Conservation (phyloP, 2,797 vertebrate species). For the Sylvilagus floridanus region DNA sequence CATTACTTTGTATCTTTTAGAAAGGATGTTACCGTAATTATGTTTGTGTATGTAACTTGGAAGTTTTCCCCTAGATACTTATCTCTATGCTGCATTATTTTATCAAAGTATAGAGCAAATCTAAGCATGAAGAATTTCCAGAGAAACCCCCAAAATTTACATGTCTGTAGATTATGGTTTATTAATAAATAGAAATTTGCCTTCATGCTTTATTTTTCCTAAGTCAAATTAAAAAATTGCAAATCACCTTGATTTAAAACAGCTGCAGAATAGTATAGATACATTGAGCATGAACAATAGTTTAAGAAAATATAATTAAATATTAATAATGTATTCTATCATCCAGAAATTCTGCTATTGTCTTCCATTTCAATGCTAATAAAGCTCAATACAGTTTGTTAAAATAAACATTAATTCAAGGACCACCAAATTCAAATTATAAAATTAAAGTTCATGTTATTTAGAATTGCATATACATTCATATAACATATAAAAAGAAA, state of each 20-base stretch:
- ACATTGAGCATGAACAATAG: background rate
- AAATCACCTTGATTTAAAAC: background rate
- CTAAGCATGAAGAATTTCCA: background rate
- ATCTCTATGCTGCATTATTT: background rate
- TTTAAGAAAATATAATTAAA: background rate
- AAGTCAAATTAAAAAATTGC: background rate
- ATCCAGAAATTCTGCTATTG: background rate
- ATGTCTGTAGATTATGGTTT: background rate
- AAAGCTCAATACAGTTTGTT: background rate
- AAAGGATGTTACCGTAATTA: background rate
- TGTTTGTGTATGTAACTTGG: background rate
- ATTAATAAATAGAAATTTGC: background rate
- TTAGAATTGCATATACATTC: background rate
- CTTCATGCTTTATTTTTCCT: background rate
- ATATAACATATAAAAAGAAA: background rate
- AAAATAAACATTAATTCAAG: background rate
- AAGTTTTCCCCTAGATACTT: background rate
- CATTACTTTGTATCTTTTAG: background rate
- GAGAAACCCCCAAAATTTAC: background rate
- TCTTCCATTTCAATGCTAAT: background rate
- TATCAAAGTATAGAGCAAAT: background rate
- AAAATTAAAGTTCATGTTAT: background rate
- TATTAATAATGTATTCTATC: background rate
- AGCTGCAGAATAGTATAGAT: background rate
- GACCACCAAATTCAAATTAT: background rate